Evolutionary conservation across 1,140 invertebrate species (phyloP), one percentile per base, ranked within the genome.

Genomic region (Callitettix versicolor): DNA sequence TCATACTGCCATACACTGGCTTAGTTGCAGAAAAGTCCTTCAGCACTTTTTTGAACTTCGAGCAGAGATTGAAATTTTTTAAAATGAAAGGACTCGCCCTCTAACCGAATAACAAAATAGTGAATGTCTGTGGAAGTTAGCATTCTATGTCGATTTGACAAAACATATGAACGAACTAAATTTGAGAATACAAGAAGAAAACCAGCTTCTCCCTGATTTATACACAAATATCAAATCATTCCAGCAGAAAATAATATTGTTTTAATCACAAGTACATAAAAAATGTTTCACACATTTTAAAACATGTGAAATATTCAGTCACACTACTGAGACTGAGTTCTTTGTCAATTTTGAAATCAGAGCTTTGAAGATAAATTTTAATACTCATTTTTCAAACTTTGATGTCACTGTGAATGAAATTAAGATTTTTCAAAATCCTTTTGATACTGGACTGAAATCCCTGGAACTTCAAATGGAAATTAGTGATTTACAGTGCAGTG

Each of bases 111-210:
- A 4, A 30, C 26, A 30, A 30, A 30, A 30, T 30, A 30, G 26
- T 24, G 22, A 58, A 60, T 56, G 56, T 51, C 53, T 63, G 48
- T 59, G 58, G 59, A 63, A 62, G 57, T 58, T 56, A 59, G 48
- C 59, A 59, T 63, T 63, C 51, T 63, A 60, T 58, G 43, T 47
- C n/a, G 58, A 60, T 60, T 60, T 55, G 46, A 61, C 62, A 53
- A 62, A 60, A 60, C 60, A 58, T 61, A 22, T 62, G 60, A 62
- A 60, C 51, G 53, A 60, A 55, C 60, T 60, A 22, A 61, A 61
- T 60, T 62, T 58, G 46, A 58, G 46, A 58, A 60, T 60, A 26
- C 58, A 62, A 62, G 58, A 56, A 58, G 54, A 59, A 61, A 61
- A 60, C 56, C 59, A 62, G 58, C 59, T 44, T 61, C 56, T 59